Evolutionary conservation across 2,797 vertebrate species (phyloP).

Genomic region (Helicolenus hilgendorfi): DNA sequence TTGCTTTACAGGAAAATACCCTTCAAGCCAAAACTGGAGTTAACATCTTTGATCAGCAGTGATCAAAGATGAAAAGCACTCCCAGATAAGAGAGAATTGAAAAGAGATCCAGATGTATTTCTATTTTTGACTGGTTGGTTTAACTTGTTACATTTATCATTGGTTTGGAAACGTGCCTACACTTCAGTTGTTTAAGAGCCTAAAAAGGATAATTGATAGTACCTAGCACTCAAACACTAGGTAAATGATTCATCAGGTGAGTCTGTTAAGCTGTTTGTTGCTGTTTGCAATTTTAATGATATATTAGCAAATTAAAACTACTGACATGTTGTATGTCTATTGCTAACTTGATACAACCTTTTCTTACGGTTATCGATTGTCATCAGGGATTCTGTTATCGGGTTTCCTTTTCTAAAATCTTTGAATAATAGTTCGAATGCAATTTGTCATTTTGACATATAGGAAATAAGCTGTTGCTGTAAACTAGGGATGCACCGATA

Average conservation of each 20-base stretch:
- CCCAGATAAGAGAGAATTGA: constrained; percentile 22
- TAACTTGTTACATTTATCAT: constrained; percentile 4
- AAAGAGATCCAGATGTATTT: constrained; percentile 38
- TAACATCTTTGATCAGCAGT: neutral
- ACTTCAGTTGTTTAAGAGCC: neutral
- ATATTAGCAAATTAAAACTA: neutral
- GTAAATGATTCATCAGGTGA: neutral
- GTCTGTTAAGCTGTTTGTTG: neutral
- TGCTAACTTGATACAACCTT: neutral
- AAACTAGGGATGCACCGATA: too few relatives aligned
- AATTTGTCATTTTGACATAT: neutral
- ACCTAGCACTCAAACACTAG: neutral
- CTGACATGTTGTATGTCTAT: neutral
- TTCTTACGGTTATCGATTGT: neutral
- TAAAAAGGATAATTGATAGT: neutral
- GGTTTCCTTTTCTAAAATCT: neutral
- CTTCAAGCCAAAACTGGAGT: constrained; percentile 2
- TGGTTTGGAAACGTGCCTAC: neutral
- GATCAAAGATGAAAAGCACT: constrained; percentile 45
- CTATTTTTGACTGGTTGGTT: constrained; percentile 2
- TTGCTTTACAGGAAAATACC: neutral
- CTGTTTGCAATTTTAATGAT: neutral
- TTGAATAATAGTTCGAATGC: neutral
- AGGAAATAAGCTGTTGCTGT: neutral
- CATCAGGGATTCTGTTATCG: neutral